Evolutionary conservation across 2,888 invertebrate genomes (phyloP).

Genomic region (Globia sparganii): DNA sequence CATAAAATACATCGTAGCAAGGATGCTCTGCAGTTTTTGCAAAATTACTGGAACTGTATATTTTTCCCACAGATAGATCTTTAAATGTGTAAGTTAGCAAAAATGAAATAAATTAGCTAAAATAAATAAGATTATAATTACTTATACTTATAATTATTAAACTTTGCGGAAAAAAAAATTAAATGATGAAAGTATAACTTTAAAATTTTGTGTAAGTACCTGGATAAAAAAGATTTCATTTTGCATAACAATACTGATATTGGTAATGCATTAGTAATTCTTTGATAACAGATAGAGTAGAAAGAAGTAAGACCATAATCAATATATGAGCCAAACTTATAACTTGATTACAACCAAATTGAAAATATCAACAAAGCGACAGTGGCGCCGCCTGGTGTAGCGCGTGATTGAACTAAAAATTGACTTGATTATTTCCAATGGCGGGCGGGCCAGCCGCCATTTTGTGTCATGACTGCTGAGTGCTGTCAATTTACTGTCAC

Average conservation of each 20-base stretch:
- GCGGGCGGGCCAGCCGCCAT: conserved; percentile 76
- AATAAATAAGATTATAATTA: neutral
- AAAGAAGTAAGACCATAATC: neutral
- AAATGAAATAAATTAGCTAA: neutral
- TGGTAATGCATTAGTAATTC: neutral
- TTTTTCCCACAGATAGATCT: neutral
- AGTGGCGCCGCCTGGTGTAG: conserved; percentile 79
- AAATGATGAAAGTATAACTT: neutral
- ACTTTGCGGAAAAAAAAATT: neutral
- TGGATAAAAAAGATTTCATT: neutral
- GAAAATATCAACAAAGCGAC: conserved; percentile 75
- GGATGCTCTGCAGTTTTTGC: neutral
- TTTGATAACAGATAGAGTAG: neutral
- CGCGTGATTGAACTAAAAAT: conserved; percentile 81
- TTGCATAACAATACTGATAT: neutral
- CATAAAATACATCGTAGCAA: neutral
- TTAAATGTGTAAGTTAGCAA: neutral
- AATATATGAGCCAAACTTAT: conserved; percentile 3
- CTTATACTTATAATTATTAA: neutral
- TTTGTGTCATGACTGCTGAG: conserved; percentile 84
- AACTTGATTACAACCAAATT: conserved; percentile 29
- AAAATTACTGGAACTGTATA: neutral
- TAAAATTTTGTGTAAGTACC: neutral
- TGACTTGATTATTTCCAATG: conserved; percentile 53
- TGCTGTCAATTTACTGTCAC: conserved; percentile 88